A percentile compares a stretch with the other conserved stretches of the same genome.
Evolutionary conservation across 37 sponge, comb jelly and placozoan genomes (phyloP).

Genomic region (Sycon ciliatum): DNA sequence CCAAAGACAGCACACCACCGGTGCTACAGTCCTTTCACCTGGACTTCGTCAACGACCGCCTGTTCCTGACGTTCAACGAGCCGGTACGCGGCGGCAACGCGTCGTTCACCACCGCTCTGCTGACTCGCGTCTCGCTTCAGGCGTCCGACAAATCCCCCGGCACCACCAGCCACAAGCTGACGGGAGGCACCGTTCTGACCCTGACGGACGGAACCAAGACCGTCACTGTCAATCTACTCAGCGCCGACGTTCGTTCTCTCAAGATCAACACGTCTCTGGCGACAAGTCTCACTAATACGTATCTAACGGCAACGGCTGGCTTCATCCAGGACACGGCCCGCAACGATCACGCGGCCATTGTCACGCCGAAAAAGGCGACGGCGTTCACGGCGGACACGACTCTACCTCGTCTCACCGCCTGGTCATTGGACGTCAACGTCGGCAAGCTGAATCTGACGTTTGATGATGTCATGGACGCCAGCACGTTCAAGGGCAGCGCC

Average conservation of each 20-base stretch:
- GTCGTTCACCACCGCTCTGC: too few relatives aligned
- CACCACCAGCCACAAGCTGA: slow-evolving; percentile 25
- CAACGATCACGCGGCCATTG: background rate
- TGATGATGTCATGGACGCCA: slow-evolving; percentile 44
- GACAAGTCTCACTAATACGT: slow-evolving; percentile 36
- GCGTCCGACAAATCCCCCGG: too few relatives aligned
- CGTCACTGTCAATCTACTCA: slow-evolving; percentile 28
- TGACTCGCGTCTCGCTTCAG: too few relatives aligned
- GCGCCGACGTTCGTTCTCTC: slow-evolving; percentile 23
- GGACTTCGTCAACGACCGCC: slow-evolving; percentile 18
- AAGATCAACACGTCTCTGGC: slow-evolving; percentile 45
- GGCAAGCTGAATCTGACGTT: slow-evolving; percentile 21
- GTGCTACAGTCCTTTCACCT: slow-evolving; percentile 39
- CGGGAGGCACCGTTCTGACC: slow-evolving; percentile 23
- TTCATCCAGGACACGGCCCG: slow-evolving; percentile 47
- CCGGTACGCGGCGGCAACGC: too few relatives aligned
- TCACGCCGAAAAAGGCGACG: background rate
- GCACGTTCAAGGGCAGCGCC: slow-evolving; percentile 22
- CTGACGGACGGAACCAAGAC: slow-evolving; percentile 1
- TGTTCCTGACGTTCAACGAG: slow-evolving; percentile 68
- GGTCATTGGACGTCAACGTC: background rate
- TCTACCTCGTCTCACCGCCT: background rate
- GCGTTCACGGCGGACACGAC: background rate
- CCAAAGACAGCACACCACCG: slow-evolving; percentile 45
- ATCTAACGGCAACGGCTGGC: slow-evolving; percentile 27